Evolutionary conservation across 2,888 invertebrate species (phyloP), one percentile per base, ranked within the genome.

Genomic region (Chymomyza fuscimana): DNA sequence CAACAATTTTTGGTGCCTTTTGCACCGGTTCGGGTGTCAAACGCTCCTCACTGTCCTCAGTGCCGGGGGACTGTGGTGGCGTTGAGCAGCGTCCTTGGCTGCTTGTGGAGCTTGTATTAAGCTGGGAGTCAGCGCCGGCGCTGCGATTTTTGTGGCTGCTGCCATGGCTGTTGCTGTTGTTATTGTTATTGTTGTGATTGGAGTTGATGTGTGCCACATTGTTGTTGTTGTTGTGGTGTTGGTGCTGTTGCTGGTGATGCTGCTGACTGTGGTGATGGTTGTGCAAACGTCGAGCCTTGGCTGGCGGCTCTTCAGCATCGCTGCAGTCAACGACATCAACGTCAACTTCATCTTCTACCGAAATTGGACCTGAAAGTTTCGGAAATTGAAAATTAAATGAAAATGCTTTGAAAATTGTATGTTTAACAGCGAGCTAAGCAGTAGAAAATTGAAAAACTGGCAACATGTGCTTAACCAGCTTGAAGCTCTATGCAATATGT

Each of bases 321-420:
- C 94, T 94, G 88, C 95, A 95, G 89, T 95, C 94, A 80, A 95
- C 95, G 63, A 95, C 95, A 90, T 95, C 95, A 77, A 95, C 95
- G 87, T 95, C 95, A 58, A 94, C 94, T 68, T 95, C 95, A 86
- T 94, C 94, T 78, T 95, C 95, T 51, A 92, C 90, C 56, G 92
- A 91, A 88, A 91, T 92, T 74, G 92, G 92, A 88, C 92, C 92
- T 86, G 89, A 81, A 76, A 61, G 56, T 46, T 46, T 46, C 32
- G 76, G 72, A 72, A 76, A 76, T 76, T 76, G 75, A 76, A 76
- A 76, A 77, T 76, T 76, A 76, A 69, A 54, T 73, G 40, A 64
- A 70, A 61, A 46, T 12, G 40, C 40, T 46, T 10, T 46, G 40
- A 46, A 32, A 46, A 46, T 46, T 46, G 40, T 46, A 46, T 46